Base-by-base conservation (phyloP, 2,113 vertebrate genomes). In the Gobius niger region DNA sequence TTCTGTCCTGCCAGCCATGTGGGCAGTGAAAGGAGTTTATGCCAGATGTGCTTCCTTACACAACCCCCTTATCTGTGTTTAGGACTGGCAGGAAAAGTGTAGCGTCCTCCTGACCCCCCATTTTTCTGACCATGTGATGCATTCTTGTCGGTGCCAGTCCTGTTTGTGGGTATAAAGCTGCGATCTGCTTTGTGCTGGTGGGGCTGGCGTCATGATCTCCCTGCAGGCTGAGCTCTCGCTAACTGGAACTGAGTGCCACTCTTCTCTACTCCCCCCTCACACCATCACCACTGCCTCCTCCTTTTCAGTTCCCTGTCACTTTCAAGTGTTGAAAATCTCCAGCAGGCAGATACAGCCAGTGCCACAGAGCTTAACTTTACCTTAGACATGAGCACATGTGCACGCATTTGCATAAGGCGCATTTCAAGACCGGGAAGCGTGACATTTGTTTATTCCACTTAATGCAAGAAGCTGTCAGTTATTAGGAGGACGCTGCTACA, bases 161-260 rank as follows among this genome's bases (percentile, higher is more conserved):
- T 74, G 50, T 18, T 72, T 72, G 56, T 49, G 70, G 59, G 44
- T 59, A 4, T 70, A 42, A 76, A 77, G 74, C 72, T 44, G 67
- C 75, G 84, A 65, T 84, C 67, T 81, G 63, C 8, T 65, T 67
- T 63, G 65, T 73, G 67, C 74, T 83, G 77, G 72, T 80, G 68
- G 68, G 70, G 42, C 5, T 54, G 34, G 54, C 52, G 13, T 75
- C 79, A 68, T 77, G 68, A 76, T 86, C 82, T 72, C 76, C 67
- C 76, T 15, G 10, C 19, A 72, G 76, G 76, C 74, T 68, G 16
- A 19, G 73, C 71, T 69, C 68, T 73, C 13, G 18, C 66, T 60
- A 71, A 75, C 51, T 47, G 51, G 42, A 63, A 54, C 24, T 40
- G 59, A 75, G 78, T 60, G 75, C 40, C 52, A 16, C 63, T 51